phyloP scores from a whole-genome alignment of 1,140 invertebrate genomes.

The Drosophila melanogaster region Release_6_plus_ISO1_MT NT_033779.5:8382501-8383000 shows the following conservation, averaged over 20 bases:
- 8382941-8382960: constrained; percentile 40
- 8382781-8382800: constrained; percentile 4
- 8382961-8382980: constrained; percentile 31
- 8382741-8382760: constrained; percentile 35
- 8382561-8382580: neutral
- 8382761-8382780: constrained; percentile 16
- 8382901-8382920: neutral
- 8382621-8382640: constrained; percentile 84
- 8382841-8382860: no score
- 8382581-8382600: constrained; percentile 83
- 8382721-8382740: constrained; percentile 18
- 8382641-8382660: constrained; percentile 84
- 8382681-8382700: constrained; percentile 47
- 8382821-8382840: neutral
- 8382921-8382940: neutral
- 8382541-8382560: constrained; percentile 56
- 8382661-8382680: constrained; percentile 84
- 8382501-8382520: constrained; percentile 79
- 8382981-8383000: constrained; percentile 12
- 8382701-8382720: constrained; percentile 48
- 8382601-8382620: constrained; percentile 84
- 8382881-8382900: constrained; percentile 14
- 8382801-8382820: neutral
- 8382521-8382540: constrained; percentile 63
- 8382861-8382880: constrained; percentile 18